Percentiles rank a stretch among this genome's conserved stretches.
phyloP scores from a whole-genome alignment of 2,888 invertebrate species.

The Drosophila quinaria region DNA sequence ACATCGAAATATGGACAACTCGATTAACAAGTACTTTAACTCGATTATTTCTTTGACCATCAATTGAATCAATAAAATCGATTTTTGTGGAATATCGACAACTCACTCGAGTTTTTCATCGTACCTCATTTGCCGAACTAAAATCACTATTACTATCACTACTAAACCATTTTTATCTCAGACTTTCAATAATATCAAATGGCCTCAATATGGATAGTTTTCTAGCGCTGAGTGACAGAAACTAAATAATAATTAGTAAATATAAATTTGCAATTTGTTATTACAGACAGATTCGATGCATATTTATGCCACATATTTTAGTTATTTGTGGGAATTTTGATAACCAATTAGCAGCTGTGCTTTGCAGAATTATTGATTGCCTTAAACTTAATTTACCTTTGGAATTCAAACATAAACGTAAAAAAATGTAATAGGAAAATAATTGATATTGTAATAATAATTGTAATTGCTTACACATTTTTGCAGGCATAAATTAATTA shows the following conservation, averaged over 20 bases:
- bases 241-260: neutral
- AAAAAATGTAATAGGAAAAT: constrained; percentile 9
- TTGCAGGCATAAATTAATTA: constrained; percentile 24
- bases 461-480: constrained; percentile 28
- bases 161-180: too few relatives aligned
- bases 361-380: constrained; percentile 1
- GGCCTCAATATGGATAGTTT: too few relatives aligned
- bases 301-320: constrained; percentile 1
- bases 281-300: neutral
- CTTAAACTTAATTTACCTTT: constrained; percentile 10
- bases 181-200: too few relatives aligned
- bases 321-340: constrained; percentile 7
- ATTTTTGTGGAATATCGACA: too few relatives aligned
- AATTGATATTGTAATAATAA: constrained; percentile 16
- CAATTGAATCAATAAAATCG: too few relatives aligned
- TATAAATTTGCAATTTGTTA: neutral
- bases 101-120: too few relatives aligned
- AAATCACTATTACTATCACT: too few relatives aligned
- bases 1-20: too few relatives aligned
- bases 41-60: too few relatives aligned
- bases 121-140: too few relatives aligned
- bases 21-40: too few relatives aligned
- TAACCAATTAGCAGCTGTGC: constrained; percentile 9
- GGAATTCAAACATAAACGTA: neutral
- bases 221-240: too few relatives aligned